Evolutionary conservation across 2,797 vertebrate species (phyloP), one percentile per base, ranked within the genome.

Genomic region (Falco biarmicus): DNA sequence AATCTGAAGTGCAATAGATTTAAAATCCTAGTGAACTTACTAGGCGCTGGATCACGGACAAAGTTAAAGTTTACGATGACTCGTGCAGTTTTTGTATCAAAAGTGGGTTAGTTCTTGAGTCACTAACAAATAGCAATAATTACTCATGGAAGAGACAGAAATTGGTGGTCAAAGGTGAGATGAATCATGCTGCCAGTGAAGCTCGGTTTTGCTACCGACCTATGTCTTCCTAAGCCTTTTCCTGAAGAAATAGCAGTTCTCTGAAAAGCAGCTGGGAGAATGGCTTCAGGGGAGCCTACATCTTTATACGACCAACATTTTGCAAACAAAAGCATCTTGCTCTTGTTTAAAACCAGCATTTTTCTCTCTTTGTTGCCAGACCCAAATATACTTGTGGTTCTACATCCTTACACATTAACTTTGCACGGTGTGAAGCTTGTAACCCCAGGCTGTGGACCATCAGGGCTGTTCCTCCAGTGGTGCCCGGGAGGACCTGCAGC

Each of bases 121-220:
- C 25, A 60, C 13, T 83, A 94, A 74, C 82, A 70, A 85, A 74
- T 85, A 32, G 13, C 77, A 95, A 84, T 89, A 87, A 57, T 92
- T 70, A 94, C 79, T 96, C 56, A 73, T 41, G 48, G 66, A 73
- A 89, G 37, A 69, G 25, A 60, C 37, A 71, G 59, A 74, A 95
- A 76, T 20, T 0, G 2, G 56, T 82, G 78, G 75, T 81, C 80
- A 96, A 96, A 96, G 95, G 83, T 87, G 54, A 95, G 47, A 54
- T 51, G 59, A 92, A 73, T 92, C 63, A 84, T 39, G 26, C 14
- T 79, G 4, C 18, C 48, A 31, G 24, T n/a, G 69, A 41, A 84
- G 24, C 39, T 64, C 37, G 43, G 34, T 69, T 91, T 88, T 78
- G n/a, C 39, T 54, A 54, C 39, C 1, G 11, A 53, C 61, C 25